phyloP scores from a whole-genome alignment of 35 echinoderm and acorn worm genomes.

The Amphiura filiformis region DNA sequence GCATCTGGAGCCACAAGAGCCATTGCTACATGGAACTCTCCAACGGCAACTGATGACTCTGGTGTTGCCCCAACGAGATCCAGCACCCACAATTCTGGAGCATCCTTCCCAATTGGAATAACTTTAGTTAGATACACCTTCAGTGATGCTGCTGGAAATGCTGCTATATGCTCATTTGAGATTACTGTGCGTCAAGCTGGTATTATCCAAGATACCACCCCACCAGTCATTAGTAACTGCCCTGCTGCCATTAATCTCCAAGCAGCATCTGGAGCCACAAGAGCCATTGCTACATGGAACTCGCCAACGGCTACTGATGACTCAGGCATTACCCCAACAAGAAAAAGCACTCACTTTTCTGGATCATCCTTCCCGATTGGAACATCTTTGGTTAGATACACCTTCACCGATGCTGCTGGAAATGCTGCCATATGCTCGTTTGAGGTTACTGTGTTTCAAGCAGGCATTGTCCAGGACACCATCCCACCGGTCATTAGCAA shows the following conservation, averaged over 20 bases:
- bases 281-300: slow-evolving; percentile 18
- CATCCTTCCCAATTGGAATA: background rate
- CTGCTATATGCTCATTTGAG: slow-evolving; percentile 36
- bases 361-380: slow-evolving; percentile 41
- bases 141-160: slow-evolving; percentile 1
- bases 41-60: background rate
- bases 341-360: background rate
- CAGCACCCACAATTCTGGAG: background rate
- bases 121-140: background rate
- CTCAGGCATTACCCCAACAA: background rate
- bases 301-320: slow-evolving; percentile 33
- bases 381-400: slow-evolving; percentile 21
- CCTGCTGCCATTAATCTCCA: background rate
- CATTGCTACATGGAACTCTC: background rate
- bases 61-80: background rate
- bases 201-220: background rate
- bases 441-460: slow-evolving; percentile 10
- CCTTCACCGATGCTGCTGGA: slow-evolving; percentile 23
- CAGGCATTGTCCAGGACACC: no score
- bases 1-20: background rate
- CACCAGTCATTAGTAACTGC: background rate
- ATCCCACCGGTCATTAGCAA: background rate
- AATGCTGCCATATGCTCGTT: slow-evolving; percentile 46
- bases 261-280: background rate
- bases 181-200: background rate